These are phyloP conservation scores for Criorhina ranunculi DNA, from an alignment of 2,888 invertebrate species.

Conservation along the genomic window DNA sequence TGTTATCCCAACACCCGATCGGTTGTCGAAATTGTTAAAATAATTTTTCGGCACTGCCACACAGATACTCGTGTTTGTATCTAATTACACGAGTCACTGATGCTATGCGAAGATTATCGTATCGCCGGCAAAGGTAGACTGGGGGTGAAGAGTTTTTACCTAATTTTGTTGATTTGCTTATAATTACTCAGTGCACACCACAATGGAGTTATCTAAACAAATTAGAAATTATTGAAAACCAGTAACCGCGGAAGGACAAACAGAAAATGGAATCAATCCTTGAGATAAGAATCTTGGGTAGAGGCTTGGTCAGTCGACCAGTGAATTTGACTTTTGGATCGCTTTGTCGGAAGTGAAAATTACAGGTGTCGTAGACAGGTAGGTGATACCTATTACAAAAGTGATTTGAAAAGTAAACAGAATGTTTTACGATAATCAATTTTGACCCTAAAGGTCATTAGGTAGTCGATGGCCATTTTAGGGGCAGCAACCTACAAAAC, in stretches of 20 bases:
- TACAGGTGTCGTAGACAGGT: conserved; percentile 67
- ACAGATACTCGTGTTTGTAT: conserved; percentile 63
- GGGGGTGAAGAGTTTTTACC: conserved; percentile 35
- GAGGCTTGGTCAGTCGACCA: conserved; percentile 13
- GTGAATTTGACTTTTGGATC: conserved; percentile 54
- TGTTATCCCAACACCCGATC: conserved; percentile 69
- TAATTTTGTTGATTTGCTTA: conserved; percentile 72
- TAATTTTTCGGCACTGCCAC: conserved; percentile 66
- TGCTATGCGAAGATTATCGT: conserved; percentile 58
- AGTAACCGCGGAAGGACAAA: conserved; percentile 30
- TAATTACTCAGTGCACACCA: conserved; percentile 58
- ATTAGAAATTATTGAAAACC: conserved; percentile 74
- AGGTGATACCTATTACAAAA: conserved; percentile 50
- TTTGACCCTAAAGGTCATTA: conserved; percentile 61
- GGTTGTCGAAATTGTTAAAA: conserved; percentile 68
- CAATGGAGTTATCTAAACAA: conserved; percentile 50
- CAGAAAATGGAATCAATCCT: conserved; percentile 39
- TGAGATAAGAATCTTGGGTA: conserved; percentile 51
- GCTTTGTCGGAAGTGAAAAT: conserved; percentile 63
- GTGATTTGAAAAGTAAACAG: conserved; percentile 69
- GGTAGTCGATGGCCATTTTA: conserved; percentile 26
- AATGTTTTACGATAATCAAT: conserved; percentile 54
- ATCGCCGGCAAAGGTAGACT: conserved; percentile 11
- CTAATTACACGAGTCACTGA: conserved; percentile 74
- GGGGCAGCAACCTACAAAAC: conserved; percentile 59